These are phyloP conservation scores for Plectropomus leopardus DNA, from an alignment of 2,113 vertebrate species.

Conservation along the genomic window DNA sequence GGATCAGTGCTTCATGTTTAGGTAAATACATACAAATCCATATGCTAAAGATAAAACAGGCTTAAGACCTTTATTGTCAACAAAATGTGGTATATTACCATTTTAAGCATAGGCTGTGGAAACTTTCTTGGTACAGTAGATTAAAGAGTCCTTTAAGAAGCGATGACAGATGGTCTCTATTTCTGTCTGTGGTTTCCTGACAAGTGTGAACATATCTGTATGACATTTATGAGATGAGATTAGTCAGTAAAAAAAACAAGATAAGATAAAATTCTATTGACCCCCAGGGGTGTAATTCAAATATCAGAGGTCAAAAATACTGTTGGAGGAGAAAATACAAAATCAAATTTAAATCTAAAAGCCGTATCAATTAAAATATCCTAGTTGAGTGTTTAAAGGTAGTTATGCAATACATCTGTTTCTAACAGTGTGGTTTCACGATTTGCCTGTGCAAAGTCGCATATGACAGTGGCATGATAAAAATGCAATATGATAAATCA, in stretches of 20 bases:
- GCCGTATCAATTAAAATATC: background rate
- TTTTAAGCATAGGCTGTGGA: slow-evolving; percentile 1
- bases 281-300: background rate
- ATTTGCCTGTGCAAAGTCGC: no score
- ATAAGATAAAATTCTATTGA: background rate
- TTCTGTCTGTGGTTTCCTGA: slow-evolving; percentile 27
- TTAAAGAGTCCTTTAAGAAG: slow-evolving; percentile 30
- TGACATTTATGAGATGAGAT: background rate
- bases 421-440: background rate
- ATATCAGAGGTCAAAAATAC: slow-evolving; percentile 9
- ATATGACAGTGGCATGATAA: no score
- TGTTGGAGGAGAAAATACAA: background rate
- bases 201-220: slow-evolving; percentile 13
- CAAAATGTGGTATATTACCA: slow-evolving; percentile 32
- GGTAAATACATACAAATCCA: slow-evolving; percentile 60
- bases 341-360: background rate
- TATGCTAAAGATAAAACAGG: slow-evolving; percentile 61
- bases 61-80: slow-evolving; percentile 47
- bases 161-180: slow-evolving; percentile 48
- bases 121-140: slow-evolving; percentile 12
- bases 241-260: background rate
- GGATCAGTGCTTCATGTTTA: slow-evolving; percentile 55
- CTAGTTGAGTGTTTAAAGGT: background rate
- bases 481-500: no score
- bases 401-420: background rate